Percentiles rank a stretch among this genome's conserved stretches.
Conservation (phyloP, 2,797 vertebrate species). For the Coilia nasus region DNA sequence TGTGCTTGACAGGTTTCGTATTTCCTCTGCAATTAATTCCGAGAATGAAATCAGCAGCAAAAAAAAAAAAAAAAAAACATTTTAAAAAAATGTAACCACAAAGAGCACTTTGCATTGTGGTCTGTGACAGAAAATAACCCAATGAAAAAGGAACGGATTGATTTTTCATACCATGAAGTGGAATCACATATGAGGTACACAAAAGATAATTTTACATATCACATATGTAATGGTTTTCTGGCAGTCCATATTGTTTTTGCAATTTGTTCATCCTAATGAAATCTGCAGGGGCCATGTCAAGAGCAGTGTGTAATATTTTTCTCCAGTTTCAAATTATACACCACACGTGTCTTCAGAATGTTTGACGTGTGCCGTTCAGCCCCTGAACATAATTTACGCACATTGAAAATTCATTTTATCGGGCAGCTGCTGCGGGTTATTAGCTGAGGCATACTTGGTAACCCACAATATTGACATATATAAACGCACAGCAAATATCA, state of each 20-base stretch:
- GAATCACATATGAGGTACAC: neutral
- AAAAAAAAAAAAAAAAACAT: neutral
- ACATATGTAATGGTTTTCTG: conserved; percentile 9
- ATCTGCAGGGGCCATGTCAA: neutral
- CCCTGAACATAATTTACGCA: neutral
- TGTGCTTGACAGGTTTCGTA: neutral
- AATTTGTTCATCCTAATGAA: neutral
- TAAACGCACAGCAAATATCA: neutral
- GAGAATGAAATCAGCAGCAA: conserved; percentile 7
- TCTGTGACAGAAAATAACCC: neutral
- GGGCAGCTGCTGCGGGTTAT: neutral
- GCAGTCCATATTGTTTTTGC: neutral
- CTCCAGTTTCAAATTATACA: neutral
- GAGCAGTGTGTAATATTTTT: neutral
- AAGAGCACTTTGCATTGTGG: neutral
- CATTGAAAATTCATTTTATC: neutral
- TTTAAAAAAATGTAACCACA: neutral
- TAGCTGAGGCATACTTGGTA: neutral
- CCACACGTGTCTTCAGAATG: neutral
- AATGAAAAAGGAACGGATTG: neutral
- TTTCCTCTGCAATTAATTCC: conserved; percentile 5
- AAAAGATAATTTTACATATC: neutral
- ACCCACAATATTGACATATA: neutral
- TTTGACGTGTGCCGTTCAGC: neutral
- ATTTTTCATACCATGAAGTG: neutral